phyloP scores from a whole-genome alignment of 2,888 invertebrate species.

The Thera britannica region DNA sequence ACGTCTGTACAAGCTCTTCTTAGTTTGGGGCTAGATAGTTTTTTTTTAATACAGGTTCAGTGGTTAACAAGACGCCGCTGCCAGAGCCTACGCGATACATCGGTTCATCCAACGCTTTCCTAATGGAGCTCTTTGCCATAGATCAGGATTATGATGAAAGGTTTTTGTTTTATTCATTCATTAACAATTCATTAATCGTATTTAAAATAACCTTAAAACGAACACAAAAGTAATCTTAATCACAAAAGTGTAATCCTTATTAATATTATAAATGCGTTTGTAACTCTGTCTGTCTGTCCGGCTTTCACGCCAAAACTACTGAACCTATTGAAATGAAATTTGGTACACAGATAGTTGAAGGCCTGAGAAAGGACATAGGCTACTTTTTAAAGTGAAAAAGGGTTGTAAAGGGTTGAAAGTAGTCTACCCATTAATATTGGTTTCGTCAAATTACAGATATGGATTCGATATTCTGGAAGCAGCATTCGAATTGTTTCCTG shows the following conservation, averaged over 20 bases:
- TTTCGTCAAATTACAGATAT: conserved; percentile 53
- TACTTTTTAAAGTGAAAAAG: no score
- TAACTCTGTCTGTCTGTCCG: no score
- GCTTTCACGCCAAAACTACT: no score
- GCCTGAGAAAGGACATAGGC: no score
- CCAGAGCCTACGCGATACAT: conserved; percentile 58
- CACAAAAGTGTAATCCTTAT: no score
- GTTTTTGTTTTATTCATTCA: conserved; percentile 37
- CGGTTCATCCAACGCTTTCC: conserved; percentile 85
- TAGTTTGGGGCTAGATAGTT: neutral
- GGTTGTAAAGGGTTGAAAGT: no score
- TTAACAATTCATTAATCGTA: neutral
- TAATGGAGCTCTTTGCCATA: conserved; percentile 86
- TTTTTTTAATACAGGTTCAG: neutral
- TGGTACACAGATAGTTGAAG: no score
- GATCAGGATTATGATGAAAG: conserved; percentile 82
- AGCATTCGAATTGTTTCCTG: conserved; percentile 86
- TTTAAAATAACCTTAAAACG: no score
- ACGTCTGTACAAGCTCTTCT: no score
- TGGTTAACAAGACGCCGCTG: conserved; percentile 32
- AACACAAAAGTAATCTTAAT: no score
- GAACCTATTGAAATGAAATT: no score
- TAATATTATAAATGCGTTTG: no score
- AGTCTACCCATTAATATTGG: neutral
- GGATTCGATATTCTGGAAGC: conserved; percentile 85